Evolutionary conservation across 2,113 vertebrate genomes (phyloP).

Genomic region (Indicator maculatus): DNA sequence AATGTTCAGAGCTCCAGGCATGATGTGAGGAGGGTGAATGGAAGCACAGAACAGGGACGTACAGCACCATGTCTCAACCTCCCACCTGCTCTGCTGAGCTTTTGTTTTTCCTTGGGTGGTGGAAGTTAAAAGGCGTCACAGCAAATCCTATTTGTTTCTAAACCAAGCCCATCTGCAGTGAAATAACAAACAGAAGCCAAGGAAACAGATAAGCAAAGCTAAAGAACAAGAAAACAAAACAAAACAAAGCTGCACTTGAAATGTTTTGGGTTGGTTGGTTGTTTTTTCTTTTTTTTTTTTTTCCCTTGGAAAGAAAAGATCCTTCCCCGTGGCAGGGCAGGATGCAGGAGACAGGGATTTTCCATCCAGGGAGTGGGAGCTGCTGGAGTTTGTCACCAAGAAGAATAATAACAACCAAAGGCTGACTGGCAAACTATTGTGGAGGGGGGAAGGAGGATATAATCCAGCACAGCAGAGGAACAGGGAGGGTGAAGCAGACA

Average conservation of each 20-base stretch:
- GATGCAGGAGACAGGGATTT: conserved; percentile 17
- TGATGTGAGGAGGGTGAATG: neutral
- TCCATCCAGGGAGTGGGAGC: neutral
- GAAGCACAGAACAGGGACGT: accelerated
- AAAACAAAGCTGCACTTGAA: neutral
- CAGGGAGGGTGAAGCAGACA: neutral
- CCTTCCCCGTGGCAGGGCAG: neutral
- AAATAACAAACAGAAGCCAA: neutral
- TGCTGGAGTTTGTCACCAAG: conserved; percentile 56
- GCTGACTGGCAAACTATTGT: conserved; percentile 62
- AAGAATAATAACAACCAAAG: conserved; percentile 45
- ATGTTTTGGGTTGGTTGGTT: neutral
- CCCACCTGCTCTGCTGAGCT: neutral
- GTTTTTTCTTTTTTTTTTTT: neutral
- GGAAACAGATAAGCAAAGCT: neutral
- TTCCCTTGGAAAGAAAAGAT: accelerated
- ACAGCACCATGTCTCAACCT: neutral
- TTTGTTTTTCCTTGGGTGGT: neutral
- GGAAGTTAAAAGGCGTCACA: neutral
- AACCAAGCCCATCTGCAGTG: neutral
- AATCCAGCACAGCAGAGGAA: conserved; percentile 33
- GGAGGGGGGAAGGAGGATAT: conserved; percentile 24
- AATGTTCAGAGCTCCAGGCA: neutral
- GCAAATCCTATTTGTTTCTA: neutral
- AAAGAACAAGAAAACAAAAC: neutral